These are phyloP conservation scores for Macroramphosus scolopax DNA, from an alignment of 2,797 vertebrate genomes.

Conservation along the genomic window DNA sequence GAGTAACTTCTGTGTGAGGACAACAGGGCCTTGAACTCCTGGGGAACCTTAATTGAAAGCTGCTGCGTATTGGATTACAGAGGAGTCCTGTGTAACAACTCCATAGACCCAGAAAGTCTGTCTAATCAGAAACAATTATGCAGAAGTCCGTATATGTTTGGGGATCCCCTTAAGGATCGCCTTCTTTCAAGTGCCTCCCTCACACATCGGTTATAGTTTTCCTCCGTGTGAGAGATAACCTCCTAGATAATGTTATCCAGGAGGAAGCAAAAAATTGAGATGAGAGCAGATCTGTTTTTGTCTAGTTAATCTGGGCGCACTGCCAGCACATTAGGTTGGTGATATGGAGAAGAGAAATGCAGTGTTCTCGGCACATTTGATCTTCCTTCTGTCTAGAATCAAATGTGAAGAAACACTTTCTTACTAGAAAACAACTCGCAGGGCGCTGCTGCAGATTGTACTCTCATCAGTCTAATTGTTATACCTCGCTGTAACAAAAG, in stretches of 20 bases:
- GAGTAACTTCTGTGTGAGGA: slow-evolving; percentile 59
- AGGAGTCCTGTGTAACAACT: slow-evolving; percentile 53
- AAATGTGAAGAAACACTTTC: slow-evolving; percentile 39
- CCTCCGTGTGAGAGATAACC: slow-evolving; percentile 23
- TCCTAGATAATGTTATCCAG: slow-evolving; percentile 14
- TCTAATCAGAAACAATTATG: slow-evolving; percentile 47
- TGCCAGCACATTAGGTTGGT: slow-evolving; percentile 64
- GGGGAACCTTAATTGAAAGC: slow-evolving; percentile 65
- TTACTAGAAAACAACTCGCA: too few relatives aligned
- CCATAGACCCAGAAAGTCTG: slow-evolving; percentile 31
- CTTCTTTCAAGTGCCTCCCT: slow-evolving; percentile 11
- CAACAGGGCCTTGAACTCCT: slow-evolving; percentile 53
- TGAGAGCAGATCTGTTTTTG: slow-evolving; percentile 54
- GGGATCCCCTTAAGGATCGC: too few relatives aligned
- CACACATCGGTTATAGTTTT: slow-evolving; percentile 5
- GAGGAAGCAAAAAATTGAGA: slow-evolving; percentile 9
- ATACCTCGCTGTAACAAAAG: too few relatives aligned
- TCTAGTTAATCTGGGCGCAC: slow-evolving; percentile 56
- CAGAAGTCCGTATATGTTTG: too few relatives aligned
- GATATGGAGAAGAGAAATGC: slow-evolving; percentile 62
- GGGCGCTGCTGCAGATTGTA: too few relatives aligned
- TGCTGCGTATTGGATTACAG: slow-evolving; percentile 66
- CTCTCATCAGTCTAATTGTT: too few relatives aligned
- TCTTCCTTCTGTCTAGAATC: slow-evolving; percentile 43
- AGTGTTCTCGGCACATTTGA: slow-evolving; percentile 35